Conservation (phyloP, 2,888 invertebrate species). For the Campoplex capitator region DNA sequence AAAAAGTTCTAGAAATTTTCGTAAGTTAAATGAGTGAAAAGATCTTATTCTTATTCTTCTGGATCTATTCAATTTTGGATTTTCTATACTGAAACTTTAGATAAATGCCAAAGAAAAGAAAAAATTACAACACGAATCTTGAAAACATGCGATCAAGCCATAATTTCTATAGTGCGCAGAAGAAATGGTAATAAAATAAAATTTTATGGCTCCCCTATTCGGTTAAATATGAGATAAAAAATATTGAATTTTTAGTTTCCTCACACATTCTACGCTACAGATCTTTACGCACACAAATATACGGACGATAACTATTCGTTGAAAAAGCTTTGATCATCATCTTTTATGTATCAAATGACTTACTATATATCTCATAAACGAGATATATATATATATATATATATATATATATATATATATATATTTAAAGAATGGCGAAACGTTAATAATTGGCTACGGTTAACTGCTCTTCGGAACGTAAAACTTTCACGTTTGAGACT, state of each 20-base stretch:
- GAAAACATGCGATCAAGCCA: neutral
- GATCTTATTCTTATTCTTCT: neutral
- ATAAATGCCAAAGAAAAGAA: neutral
- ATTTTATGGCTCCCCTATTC: too few relatives aligned
- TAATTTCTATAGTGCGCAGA: too few relatives aligned
- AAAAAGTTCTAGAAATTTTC: too few relatives aligned
- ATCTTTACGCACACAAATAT: too few relatives aligned
- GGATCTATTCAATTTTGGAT: neutral
- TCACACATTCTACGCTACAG: too few relatives aligned
- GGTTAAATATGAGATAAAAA: too few relatives aligned
- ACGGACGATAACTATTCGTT: too few relatives aligned
- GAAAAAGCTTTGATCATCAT: neutral
- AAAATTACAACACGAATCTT: neutral
- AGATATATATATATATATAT: slow-evolving; percentile 15
- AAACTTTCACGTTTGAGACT: slow-evolving; percentile 48
- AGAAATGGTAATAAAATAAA: too few relatives aligned
- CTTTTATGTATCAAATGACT: neutral
- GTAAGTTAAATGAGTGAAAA: too few relatives aligned
- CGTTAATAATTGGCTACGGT: slow-evolving; percentile 46
- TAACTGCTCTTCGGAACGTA: slow-evolving; percentile 36
- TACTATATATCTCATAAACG: neutral
- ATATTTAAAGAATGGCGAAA: slow-evolving; percentile 6
- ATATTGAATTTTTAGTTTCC: too few relatives aligned
- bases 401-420: slow-evolving; percentile 20
- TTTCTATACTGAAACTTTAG: neutral